phyloP scores from a whole-genome alignment of 2,113 vertebrate species.

The Eulemur rufifrons region DNA sequence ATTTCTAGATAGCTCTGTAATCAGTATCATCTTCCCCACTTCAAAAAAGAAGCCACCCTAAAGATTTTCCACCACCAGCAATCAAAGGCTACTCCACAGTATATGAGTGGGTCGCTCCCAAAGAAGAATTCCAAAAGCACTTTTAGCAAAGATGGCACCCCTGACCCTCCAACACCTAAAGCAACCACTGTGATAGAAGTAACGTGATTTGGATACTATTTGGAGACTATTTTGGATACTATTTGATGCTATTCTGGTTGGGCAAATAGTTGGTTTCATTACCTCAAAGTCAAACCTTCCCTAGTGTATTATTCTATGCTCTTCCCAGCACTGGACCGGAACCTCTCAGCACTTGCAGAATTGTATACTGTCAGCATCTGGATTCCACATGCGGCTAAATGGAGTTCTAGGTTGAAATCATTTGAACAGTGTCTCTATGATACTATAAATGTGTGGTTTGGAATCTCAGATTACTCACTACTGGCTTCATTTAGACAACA shows the following conservation, averaged over 20 bases:
- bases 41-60: background rate
- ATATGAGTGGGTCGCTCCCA: background rate
- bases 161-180: background rate
- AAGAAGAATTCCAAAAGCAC: background rate
- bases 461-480: background rate
- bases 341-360: background rate
- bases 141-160: background rate
- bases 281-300: background rate
- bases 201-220: background rate
- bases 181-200: rapidly evolving
- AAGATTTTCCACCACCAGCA: background rate
- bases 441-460: background rate
- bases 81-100: background rate
- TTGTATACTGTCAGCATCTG: background rate
- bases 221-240: background rate
- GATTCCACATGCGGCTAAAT: background rate
- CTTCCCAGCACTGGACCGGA: background rate
- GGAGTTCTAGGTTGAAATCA: background rate
- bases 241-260: background rate
- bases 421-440: background rate
- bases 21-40: background rate
- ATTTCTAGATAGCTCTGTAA: background rate
- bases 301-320: background rate
- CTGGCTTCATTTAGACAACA: background rate
- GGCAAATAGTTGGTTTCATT: background rate